A percentile compares a stretch with the other conserved stretches of the same genome.
These are phyloP conservation scores for Octonoba sinensis DNA, from an alignment of 2,888 invertebrate genomes.

Conservation along the genomic window DNA sequence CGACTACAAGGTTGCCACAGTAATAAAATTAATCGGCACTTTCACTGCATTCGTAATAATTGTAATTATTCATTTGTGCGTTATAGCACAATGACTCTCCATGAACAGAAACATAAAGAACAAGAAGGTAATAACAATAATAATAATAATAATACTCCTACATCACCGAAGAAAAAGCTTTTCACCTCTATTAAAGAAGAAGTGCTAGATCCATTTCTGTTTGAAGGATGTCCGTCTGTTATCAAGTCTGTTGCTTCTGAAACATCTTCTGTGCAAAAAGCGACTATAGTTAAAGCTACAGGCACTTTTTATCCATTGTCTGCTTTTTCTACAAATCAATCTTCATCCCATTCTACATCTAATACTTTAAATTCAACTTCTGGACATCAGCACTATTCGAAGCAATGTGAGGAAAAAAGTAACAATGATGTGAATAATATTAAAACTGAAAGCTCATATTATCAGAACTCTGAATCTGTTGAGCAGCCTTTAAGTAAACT, in stretches of 20 bases:
- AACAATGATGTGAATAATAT: slow-evolving; percentile 41
- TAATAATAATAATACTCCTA: slow-evolving; percentile 16
- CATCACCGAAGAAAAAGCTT: slow-evolving; percentile 58
- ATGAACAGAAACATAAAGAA: slow-evolving; percentile 78
- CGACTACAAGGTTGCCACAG: slow-evolving; percentile 78
- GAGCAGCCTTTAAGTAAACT: slow-evolving; percentile 61
- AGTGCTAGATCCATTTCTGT: slow-evolving; percentile 34
- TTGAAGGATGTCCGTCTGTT: slow-evolving; percentile 46
- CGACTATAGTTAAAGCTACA: slow-evolving; percentile 85
- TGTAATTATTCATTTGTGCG: slow-evolving; percentile 82
- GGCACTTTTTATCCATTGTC: slow-evolving; percentile 92
- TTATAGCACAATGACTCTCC: slow-evolving; percentile 81
- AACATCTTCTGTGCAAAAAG: slow-evolving; percentile 48
- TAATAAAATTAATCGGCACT: slow-evolving; percentile 81
- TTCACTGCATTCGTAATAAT: slow-evolving; percentile 80
- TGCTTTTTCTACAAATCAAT: slow-evolving; percentile 70
- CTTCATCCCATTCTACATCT: slow-evolving; percentile 35
- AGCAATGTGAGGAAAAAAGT: slow-evolving; percentile 51
- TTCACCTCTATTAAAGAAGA: slow-evolving; percentile 49
- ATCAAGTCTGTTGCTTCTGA: slow-evolving; percentile 52
- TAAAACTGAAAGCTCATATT: slow-evolving; percentile 44
- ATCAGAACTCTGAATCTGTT: slow-evolving; percentile 21
- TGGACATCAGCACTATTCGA: slow-evolving; percentile 34
- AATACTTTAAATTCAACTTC: slow-evolving; percentile 33
- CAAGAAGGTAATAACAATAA: slow-evolving; percentile 37